Conservation (phyloP, 2,888 invertebrate species). For the Vesta saturnalis region DNA sequence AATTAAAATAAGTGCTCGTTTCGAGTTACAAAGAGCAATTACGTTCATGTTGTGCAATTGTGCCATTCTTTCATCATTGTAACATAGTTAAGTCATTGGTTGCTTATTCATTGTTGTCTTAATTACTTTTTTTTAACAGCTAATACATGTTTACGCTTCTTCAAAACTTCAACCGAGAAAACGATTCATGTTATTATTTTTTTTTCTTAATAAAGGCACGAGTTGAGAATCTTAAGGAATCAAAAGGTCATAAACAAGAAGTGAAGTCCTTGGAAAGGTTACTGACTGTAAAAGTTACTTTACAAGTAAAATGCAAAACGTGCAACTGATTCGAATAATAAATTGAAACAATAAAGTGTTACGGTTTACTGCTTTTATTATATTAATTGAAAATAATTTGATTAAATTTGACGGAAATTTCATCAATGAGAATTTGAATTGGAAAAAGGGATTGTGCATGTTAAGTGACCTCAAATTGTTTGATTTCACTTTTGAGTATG, state of each 20-base stretch:
- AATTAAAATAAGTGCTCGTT: background rate
- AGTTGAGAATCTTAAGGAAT: constrained; percentile 20
- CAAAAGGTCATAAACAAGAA: constrained; percentile 23
- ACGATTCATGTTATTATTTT: constrained; percentile 7
- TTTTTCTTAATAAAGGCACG: background rate
- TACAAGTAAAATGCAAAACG: constrained; percentile 10
- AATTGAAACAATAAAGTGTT: constrained; percentile 31
- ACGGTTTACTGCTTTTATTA: constrained; percentile 26
- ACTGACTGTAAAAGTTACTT: constrained; percentile 49
- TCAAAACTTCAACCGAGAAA: constrained; percentile 13
- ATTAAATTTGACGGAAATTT: background rate
- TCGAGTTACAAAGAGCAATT: too few relatives aligned
- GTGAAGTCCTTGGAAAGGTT: constrained; percentile 55
- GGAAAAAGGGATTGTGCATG: too few relatives aligned
- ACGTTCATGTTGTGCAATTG: background rate
- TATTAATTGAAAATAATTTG: constrained; percentile 3
- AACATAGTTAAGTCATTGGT: constrained; percentile 4
- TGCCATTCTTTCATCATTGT: constrained; percentile 8
- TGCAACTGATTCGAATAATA: constrained; percentile 9
- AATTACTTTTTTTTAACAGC: constrained; percentile 17
- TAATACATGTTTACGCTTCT: constrained; percentile 11
- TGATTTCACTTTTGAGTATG: constrained; percentile 1
- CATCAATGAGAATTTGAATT: background rate
- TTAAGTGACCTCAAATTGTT: background rate
- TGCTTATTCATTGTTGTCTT: constrained; percentile 17